These are phyloP conservation scores for Drosophila biarmipes DNA, from an alignment of 1,140 invertebrate genomes.

Conservation along the genomic window DNA sequence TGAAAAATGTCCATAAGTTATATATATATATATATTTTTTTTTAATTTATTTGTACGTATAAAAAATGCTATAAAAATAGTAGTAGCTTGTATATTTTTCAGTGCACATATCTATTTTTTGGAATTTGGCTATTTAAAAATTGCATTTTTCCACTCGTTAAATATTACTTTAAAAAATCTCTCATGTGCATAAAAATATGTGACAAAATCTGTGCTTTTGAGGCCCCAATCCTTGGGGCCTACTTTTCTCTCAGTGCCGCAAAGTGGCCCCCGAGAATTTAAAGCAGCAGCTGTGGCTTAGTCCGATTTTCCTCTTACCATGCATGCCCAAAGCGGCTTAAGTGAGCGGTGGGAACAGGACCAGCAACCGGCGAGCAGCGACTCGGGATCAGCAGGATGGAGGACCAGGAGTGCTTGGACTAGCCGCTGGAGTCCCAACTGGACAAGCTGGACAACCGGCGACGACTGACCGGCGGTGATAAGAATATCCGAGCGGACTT, in stretches of 20 bases:
- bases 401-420: background rate
- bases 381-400: background rate
- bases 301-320: constrained; percentile 34
- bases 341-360: constrained; percentile 1
- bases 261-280: constrained; percentile 4
- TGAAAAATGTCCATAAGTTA: too few relatives aligned
- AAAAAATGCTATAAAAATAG: too few relatives aligned
- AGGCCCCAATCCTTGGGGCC: too few relatives aligned
- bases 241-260: background rate
- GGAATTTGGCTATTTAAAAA: too few relatives aligned
- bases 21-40: too few relatives aligned
- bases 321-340: constrained; percentile 48
- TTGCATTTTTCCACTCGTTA: too few relatives aligned
- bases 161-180: too few relatives aligned
- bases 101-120: too few relatives aligned
- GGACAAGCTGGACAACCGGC: background rate
- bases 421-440: background rate
- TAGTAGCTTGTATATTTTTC: too few relatives aligned
- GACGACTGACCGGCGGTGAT: constrained; percentile 19
- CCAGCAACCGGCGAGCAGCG: background rate
- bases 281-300: constrained; percentile 39
- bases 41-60: too few relatives aligned
- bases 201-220: too few relatives aligned
- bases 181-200: too few relatives aligned
- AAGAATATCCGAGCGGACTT: constrained; percentile 15